These are phyloP conservation scores for Saccostrea cuccullata DNA, from an alignment of 1,140 invertebrate genomes.

Conservation along the genomic window DNA sequence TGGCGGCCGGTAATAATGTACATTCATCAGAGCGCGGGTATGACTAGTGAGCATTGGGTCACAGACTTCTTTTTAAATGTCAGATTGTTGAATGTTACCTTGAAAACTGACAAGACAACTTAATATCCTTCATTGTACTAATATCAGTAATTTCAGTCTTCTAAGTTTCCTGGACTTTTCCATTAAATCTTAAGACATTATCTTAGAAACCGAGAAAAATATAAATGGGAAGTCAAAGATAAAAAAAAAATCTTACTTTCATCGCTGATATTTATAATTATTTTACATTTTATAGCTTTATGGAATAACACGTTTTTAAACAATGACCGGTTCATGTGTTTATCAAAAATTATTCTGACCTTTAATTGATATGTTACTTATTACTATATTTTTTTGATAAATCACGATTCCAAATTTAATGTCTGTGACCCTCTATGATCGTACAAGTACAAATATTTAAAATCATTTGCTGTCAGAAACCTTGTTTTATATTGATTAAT, in stretches of 20 bases:
- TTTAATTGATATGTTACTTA: background rate
- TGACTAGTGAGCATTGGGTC: too few species aligned
- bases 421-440: background rate
- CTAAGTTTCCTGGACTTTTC: too few species aligned
- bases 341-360: background rate
- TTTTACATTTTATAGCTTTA: background rate
- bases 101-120: too few species aligned
- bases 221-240: background rate
- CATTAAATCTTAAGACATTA: too few species aligned
- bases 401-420: constrained; percentile 1
- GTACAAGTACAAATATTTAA: constrained; percentile 14
- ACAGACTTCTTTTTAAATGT: too few species aligned
- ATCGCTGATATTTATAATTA: background rate
- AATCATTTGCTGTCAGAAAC: background rate
- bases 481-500: too few species aligned
- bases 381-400: background rate
- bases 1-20: too few species aligned
- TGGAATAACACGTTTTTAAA: background rate
- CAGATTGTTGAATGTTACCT: too few species aligned
- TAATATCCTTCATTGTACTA: too few species aligned
- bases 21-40: too few species aligned
- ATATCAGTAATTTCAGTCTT: too few species aligned
- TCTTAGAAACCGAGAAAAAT: background rate
- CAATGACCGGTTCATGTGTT: background rate
- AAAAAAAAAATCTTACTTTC: background rate